Base-by-base conservation (phyloP, 2,888 invertebrate species). In the Epinotia ramella region DNA sequence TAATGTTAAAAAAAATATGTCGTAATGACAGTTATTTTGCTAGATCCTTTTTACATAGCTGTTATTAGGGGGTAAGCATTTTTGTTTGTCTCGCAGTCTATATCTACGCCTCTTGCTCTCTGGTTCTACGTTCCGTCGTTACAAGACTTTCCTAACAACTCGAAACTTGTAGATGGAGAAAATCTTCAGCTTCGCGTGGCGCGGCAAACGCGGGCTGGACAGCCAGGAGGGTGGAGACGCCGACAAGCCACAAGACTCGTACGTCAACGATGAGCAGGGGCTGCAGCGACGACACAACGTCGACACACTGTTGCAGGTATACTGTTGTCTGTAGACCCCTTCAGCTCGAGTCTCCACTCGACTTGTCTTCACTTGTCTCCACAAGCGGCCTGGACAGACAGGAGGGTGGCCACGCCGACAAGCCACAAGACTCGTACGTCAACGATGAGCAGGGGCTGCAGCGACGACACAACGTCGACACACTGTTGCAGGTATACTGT, bases 101-200 rank as follows among this genome's bases (percentile, higher is more conserved):
- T n/a, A 3, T 53, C n/a, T 53, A 53, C 49, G 16, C 13, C 53
- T n/a, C n/a, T 40, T 9, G 16, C 62, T 28, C 60, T 62, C 57
- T 0, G 53, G 7, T 53, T 53, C 13, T 13, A 9, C 40, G 12
- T 53, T n/a, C 53, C 53, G 53, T 53, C n/a, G 12, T 57, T 20
- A 20, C 33, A 3, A 33, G 9, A 16, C 9, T n/a, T n/a, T 40
- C 6, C 46, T 49, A 40, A 66, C 49, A 24, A 12, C 13, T 33
- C 13, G 28, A 28, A 62, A 0, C 46, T 77, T 82, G 11, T 91
- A 98, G 98, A 97, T 98, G 97, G 98, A 98, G 93, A 98, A 98
- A 90, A 98, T 98, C 90, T 98, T 98, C 91, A 98, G 98, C 87
- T 97, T 96, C 88, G 97, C 98, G 67, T 98, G 98, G 98, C 96